phyloP scores from a whole-genome alignment of 2,797 vertebrate species.

The Cebuella pygmaea region DNA sequence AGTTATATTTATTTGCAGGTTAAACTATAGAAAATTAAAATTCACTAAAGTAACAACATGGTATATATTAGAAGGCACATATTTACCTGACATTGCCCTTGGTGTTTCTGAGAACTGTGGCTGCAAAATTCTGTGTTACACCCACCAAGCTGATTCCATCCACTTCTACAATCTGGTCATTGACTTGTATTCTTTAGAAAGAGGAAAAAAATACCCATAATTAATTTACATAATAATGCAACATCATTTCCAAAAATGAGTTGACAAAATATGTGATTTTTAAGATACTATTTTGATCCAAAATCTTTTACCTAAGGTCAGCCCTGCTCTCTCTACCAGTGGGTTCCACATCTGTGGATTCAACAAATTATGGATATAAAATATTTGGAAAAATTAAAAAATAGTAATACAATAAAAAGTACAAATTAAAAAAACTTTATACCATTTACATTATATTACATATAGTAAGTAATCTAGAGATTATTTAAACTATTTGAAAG shows the following conservation, averaged over 20 bases:
- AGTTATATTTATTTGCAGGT: neutral
- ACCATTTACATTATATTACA: neutral
- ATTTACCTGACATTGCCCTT: slow-evolving; percentile 96
- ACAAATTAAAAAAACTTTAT: neutral
- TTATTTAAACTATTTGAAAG: neutral
- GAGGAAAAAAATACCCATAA: slow-evolving; percentile 41
- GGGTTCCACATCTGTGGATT: neutral
- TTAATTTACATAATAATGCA: neutral
- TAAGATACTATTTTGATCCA: neutral
- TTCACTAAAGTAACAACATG: neutral
- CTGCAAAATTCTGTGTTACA: slow-evolving; percentile 98
- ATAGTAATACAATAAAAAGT: neutral
- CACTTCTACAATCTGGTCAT: slow-evolving; percentile 99
- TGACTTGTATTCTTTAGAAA: slow-evolving; percentile 94
- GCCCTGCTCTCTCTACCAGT: neutral
- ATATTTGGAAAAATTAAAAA: neutral
- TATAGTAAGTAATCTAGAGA: neutral
- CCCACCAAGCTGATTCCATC: slow-evolving; percentile 98
- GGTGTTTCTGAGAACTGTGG: slow-evolving; percentile 97
- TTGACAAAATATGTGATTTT: neutral
- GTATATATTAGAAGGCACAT: neutral
- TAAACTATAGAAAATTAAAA: neutral
- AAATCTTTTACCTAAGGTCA: neutral
- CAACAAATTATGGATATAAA: neutral
- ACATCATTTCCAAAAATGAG: neutral